Percentiles rank a stretch among this genome's conserved stretches.
These are phyloP conservation scores for Leucosticte australis DNA, from an alignment of 2,113 vertebrate genomes.

Conservation along the genomic window DNA sequence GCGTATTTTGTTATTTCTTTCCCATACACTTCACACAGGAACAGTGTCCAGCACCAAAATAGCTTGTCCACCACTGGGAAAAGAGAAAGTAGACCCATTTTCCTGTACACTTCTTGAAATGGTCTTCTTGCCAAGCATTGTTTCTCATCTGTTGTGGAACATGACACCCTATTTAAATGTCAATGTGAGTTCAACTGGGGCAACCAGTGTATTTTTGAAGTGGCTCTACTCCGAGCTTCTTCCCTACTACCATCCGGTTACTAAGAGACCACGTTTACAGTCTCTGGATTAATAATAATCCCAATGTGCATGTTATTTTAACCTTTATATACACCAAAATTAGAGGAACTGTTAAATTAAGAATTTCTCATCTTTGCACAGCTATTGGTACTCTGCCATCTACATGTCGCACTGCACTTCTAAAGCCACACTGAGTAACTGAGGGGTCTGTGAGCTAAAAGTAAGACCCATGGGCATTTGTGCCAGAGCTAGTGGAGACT, in stretches of 20 bases:
- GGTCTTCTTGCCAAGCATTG: slow-evolving; percentile 63
- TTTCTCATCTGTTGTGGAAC: slow-evolving; percentile 64
- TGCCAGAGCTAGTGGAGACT: accelerated
- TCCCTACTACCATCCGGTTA: not conserved
- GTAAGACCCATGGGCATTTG: not conserved
- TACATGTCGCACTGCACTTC: not conserved
- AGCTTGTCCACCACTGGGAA: slow-evolving; percentile 62
- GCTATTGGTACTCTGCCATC: not conserved
- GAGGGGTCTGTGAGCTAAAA: not conserved
- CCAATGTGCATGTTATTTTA: not conserved
- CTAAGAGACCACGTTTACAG: slow-evolving; percentile 8
- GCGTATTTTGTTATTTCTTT: slow-evolving; percentile 18
- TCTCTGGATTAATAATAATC: slow-evolving; percentile 52
- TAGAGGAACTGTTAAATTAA: slow-evolving; percentile 21
- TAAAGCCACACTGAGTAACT: not conserved
- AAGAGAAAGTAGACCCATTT: slow-evolving; percentile 66
- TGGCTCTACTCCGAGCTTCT: not conserved
- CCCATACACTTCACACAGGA: slow-evolving; percentile 41
- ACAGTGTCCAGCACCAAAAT: slow-evolving; percentile 57
- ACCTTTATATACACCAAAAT: slow-evolving; percentile 11
- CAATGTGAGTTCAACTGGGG: slow-evolving; percentile 57
- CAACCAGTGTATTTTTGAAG: slow-evolving; percentile 21
- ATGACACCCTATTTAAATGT: slow-evolving; percentile 64
- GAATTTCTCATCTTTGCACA: not conserved
- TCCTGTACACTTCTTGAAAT: slow-evolving; percentile 57